Base-by-base conservation (phyloP, 2,113 vertebrate species). In the Paedocypris sp. region DNA sequence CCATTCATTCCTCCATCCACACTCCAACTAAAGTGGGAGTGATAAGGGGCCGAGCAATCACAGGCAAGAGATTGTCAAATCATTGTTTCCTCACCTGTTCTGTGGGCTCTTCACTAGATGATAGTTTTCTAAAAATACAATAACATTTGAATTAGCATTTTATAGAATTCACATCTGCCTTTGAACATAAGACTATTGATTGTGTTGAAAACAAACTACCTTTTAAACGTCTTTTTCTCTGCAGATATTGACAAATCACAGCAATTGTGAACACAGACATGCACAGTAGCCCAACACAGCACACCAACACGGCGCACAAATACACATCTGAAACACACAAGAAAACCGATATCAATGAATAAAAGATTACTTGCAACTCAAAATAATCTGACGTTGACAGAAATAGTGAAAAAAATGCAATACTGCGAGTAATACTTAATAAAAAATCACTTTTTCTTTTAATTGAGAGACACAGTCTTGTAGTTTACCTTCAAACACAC, bases 41-140 rank as follows among this genome's bases (percentile, higher is more conserved):
- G n/a, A n/a, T n/a, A n/a, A n/a, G n/a, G n/a, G n/a, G n/a, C n/a
- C n/a, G n/a, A n/a, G n/a, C n/a, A n/a, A n/a, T n/a, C n/a, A n/a
- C n/a, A n/a, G n/a, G n/a, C n/a, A n/a, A n/a, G n/a, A n/a, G n/a
- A n/a, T 8, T 25, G 25, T 39, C 23, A 47, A n/a, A n/a, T n/a
- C n/a, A n/a, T n/a, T 31, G 5, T 19, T 47, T 45, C 64, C 87
- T 50, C 82, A 94, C 93, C 93, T 94, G 88, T 90, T 93, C 63
- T 93, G 90, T 2, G 89, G 83, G 16, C 87, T 90, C 81, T 91
- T 94, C 79, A 94, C 90, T 83, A 95, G 79, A 79, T 87, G 88
- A 78, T 91, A 91, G 72, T 82, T 89, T 73, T 86, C 93, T 97
- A 84, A 73, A 45, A 73, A 59, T 12, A 61, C 53, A 42, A 6